Evolutionary conservation across 2,113 vertebrate genomes (phyloP), one percentile per base, ranked within the genome.

Genomic region (Marmota flaviventris): DNA sequence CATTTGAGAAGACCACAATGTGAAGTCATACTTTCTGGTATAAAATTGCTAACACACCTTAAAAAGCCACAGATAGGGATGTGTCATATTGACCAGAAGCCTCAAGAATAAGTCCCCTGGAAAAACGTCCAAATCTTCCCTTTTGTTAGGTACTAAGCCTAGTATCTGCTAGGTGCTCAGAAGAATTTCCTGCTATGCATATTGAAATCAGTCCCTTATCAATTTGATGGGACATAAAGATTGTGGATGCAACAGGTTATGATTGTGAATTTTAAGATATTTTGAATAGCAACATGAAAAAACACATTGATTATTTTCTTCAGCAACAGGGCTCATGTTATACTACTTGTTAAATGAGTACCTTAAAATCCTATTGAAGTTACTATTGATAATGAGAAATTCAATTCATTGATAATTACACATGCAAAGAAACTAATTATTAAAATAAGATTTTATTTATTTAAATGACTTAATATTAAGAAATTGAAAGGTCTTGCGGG

Each of bases 261-360:
- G 4, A 37, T 7, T 10, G 17, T 34, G 75, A 53, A 95, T 51
- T 75, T 58, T 67, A 82, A 85, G n/a, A 67, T 27, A 69, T 85
- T 79, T 93, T 88, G 25, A 95, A 65, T 63, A 78, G 61, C 24
- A 93, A 82, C 81, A 75, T 37, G 72, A 70, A 51, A 86, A 29
- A 85, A 89, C 9, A 73, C 37, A 75, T 4, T 58, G 69, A 25
- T 96, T 89, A 58, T 65, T 91, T 96, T 75, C 85, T 91, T 95
- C 37, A 82, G 10, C n/a, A 79, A 48, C 56, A 75, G n/a, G 76
- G n/a, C 58, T 83, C 72, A 37, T 48, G 20, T 69, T 45, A 29
- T 63, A 82, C 8, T 93, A 37, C 4, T n/a, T 96, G 32, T 29
- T 72, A 22, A 69, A 63, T 69, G n/a, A n/a, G 0, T 39, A 94